These are phyloP conservation scores for Lerema accius DNA, from an alignment of 1,140 invertebrate genomes.

Conservation along the genomic window DNA sequence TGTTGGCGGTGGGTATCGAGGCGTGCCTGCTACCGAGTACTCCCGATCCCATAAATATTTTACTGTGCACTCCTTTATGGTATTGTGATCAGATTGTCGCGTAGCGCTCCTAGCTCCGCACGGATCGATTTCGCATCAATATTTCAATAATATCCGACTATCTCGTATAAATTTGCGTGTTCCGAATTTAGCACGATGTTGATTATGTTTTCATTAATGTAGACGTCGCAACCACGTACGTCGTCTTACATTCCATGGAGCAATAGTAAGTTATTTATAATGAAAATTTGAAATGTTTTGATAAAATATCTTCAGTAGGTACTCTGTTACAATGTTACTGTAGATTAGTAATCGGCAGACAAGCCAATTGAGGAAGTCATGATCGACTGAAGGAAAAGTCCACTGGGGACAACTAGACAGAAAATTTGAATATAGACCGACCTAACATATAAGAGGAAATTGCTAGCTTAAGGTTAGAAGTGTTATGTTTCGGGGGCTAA, in stretches of 20 bases:
- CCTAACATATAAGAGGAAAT: too few relatives aligned
- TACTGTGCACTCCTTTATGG: constrained; percentile 61
- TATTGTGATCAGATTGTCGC: constrained; percentile 62
- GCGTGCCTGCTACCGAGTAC: constrained; percentile 48
- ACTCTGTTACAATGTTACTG: too few relatives aligned
- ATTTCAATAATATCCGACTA: constrained; percentile 42
- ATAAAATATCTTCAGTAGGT: too few relatives aligned
- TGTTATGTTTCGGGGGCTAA: too few relatives aligned
- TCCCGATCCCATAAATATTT: constrained; percentile 57
- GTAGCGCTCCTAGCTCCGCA: constrained; percentile 38
- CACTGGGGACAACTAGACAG: too few relatives aligned
- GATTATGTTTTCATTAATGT: constrained; percentile 28
- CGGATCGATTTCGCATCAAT: constrained; percentile 53
- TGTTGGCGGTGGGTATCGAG: constrained; percentile 40
- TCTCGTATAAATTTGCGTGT: constrained; percentile 31
- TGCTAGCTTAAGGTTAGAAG: too few relatives aligned
- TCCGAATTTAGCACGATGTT: constrained; percentile 12
- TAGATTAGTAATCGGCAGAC: too few relatives aligned
- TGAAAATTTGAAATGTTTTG: neutral
- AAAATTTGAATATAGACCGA: too few relatives aligned
- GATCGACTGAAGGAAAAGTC: too few relatives aligned
- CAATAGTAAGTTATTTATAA: too few relatives aligned
- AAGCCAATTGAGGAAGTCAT: too few relatives aligned
- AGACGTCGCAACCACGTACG: neutral
- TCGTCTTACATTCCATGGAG: too few relatives aligned